Evolutionary conservation across 2,113 vertebrate species (phyloP), one percentile per base, ranked within the genome.

Genomic region (Trochalopteron elliotii): DNA sequence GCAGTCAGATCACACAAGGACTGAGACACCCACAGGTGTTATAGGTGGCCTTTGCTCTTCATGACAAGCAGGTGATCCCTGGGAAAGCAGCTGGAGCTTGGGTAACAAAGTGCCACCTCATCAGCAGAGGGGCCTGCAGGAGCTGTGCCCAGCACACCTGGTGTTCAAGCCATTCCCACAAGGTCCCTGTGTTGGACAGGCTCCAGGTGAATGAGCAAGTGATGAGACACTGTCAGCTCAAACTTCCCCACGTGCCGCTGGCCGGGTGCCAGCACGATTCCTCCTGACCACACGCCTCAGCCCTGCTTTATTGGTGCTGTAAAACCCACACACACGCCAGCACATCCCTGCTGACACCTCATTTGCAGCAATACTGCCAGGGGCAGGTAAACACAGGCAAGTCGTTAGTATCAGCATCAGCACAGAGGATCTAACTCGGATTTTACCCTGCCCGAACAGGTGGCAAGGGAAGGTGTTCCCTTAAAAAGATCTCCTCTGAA

Each of bases 311-410:
- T 20, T 25, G 57, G 69, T 61, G 52, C 89, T 83, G 68, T 33
- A 75, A 90, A 89, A 68, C 49, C 56, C 83, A 44, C 71, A 28
- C 1, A 2, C 0, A 21, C 40, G 10, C 55, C 94, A 87, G 93
- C 86, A 81, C 86, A 81, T 24, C 74, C 86, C 95, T 84, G 93
- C 91, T 78, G 94, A 77, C 52, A 33, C 53, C 77, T 94, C 68
- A 15, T 71, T 71, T 84, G 89, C 80, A 90, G 89, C 59, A 92
- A 33, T 56, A 50, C 50, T 80, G 83, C 92, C 7, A 1, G 65
- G 65, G 83, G 77, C 92, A 93, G 65, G 87, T 69, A 84, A 95
- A 91, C 87, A 87, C 56, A 69, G 80, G 55, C n/a, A 15, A 69
- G 30, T 81, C 63, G 42, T 86, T 68, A 90, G 63, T 5, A 52